Evolutionary conservation across 1,140 invertebrate genomes (phyloP).

Genomic region (Drosophila funebris): DNA sequence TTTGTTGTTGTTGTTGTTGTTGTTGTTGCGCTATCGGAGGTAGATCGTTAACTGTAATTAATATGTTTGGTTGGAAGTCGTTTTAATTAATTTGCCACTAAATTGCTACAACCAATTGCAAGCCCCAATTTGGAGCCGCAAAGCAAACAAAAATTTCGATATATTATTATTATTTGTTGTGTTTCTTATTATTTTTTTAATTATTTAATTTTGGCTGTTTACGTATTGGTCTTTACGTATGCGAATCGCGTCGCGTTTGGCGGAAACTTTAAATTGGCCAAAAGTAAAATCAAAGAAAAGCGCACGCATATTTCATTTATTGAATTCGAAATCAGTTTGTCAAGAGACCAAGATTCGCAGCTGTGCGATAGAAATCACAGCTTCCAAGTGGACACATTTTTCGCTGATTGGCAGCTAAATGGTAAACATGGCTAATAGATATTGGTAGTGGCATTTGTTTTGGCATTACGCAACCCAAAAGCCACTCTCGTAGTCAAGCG

Average conservation of each 20-base stretch:
- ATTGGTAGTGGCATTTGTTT: conserved; percentile 16
- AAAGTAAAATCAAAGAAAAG: conserved; percentile 52
- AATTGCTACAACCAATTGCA: conserved; percentile 32
- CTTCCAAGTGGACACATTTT: conserved; percentile 45
- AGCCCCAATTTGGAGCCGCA: conserved; percentile 51
- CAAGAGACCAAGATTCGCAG: conserved; percentile 16
- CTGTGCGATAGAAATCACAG: conserved; percentile 45
- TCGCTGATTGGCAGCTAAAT: conserved; percentile 41
- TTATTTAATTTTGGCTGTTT: neutral
- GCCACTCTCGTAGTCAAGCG: conserved; percentile 2
- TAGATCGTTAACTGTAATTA: conserved; percentile 79
- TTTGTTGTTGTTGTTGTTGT: conserved; percentile 13
- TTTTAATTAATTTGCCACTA: conserved; percentile 64
- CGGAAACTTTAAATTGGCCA: conserved; percentile 58
- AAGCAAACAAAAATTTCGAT: conserved; percentile 30
- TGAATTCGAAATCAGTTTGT: conserved; percentile 17
- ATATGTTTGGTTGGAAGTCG: conserved; percentile 59
- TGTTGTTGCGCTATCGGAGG: conserved; percentile 51
- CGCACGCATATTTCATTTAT: conserved; percentile 27
- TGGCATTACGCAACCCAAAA: conserved; percentile 44
- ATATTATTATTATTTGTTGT: conserved; percentile 21
- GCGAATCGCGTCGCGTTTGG: conserved; percentile 25
- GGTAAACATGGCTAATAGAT: conserved; percentile 37
- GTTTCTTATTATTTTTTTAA: conserved; percentile 32
- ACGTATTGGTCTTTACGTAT: conserved; percentile 46